These are phyloP conservation scores for Enteromius viviparus DNA, from an alignment of 2,797 vertebrate species.

Conservation along the genomic window DNA sequence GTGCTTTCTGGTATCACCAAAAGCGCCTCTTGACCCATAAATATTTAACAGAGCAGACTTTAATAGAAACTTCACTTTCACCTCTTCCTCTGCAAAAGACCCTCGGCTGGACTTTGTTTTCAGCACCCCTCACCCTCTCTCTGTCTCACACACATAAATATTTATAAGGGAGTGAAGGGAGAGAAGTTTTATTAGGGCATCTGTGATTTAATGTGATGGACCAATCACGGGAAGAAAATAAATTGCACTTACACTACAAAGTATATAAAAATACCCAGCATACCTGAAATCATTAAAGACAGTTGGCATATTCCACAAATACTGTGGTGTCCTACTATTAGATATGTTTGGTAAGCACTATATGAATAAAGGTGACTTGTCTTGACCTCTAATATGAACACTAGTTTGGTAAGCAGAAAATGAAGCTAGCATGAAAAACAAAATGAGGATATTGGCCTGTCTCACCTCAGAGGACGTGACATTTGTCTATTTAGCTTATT, in stretches of 20 bases:
- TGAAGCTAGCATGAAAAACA: background rate
- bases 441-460: background rate
- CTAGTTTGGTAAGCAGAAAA: background rate
- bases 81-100: constrained; percentile 48
- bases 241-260: constrained; percentile 67
- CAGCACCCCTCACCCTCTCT: constrained; percentile 57
- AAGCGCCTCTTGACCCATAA: constrained; percentile 55
- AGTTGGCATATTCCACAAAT: constrained; percentile 47
- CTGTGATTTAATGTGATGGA: constrained; percentile 71
- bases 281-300: constrained; percentile 28
- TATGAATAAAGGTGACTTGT: too few relatives aligned
- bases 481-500: background rate
- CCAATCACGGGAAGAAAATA: constrained; percentile 67
- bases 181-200: constrained; percentile 58
- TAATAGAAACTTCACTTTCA: constrained; percentile 59
- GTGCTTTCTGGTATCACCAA: constrained; percentile 51
- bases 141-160: constrained; percentile 60
- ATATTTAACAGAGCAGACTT: constrained; percentile 59
- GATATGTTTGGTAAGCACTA: background rate
- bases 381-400: too few relatives aligned
- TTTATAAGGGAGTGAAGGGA: constrained; percentile 63
- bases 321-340: background rate
- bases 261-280: constrained; percentile 60
- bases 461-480: background rate
- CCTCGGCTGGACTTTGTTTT: constrained; percentile 57